phyloP scores from a whole-genome alignment of 2,888 invertebrate genomes.

The Lasioglossum malachurum region DNA sequence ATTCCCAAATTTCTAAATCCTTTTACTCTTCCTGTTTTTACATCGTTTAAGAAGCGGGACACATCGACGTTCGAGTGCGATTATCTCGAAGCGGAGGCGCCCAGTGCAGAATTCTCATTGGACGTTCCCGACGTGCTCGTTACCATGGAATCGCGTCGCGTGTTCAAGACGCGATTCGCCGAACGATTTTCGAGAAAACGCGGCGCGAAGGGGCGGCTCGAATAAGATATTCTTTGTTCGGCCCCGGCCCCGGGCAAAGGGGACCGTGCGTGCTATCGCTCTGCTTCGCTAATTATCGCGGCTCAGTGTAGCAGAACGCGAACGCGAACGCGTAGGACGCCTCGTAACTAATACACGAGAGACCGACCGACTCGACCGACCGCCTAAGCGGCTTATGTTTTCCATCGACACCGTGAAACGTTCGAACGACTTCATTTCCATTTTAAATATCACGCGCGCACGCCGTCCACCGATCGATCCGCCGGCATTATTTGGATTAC shows the following conservation, averaged over 20 bases:
- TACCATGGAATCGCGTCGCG: background rate
- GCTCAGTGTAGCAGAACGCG: slow-evolving; percentile 39
- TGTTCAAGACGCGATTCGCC: background rate
- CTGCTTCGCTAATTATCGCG: slow-evolving; percentile 40
- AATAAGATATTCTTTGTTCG: slow-evolving; percentile 48
- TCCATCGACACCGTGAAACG: slow-evolving; percentile 43
- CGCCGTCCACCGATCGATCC: slow-evolving; percentile 3
- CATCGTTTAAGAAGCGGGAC: background rate
- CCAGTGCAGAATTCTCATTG: background rate
- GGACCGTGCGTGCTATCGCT: slow-evolving; percentile 18
- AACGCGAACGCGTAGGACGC: slow-evolving; percentile 40
- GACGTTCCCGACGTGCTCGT: background rate
- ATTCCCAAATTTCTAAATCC: background rate
- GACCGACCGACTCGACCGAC: background rate
- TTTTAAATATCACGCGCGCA: slow-evolving; percentile 53
- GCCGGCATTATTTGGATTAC: slow-evolving; percentile 37
- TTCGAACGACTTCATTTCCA: slow-evolving; percentile 46
- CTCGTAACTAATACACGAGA: slow-evolving; percentile 33
- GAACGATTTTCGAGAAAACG: background rate
- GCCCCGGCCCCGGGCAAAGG: background rate
- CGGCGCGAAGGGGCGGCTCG: background rate
- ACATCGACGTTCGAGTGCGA: too few relatives aligned
- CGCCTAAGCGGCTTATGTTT: slow-evolving; percentile 47
- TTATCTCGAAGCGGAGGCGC: too few relatives aligned
- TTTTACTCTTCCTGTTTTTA: background rate